phyloP scores from a whole-genome alignment of 2,888 invertebrate species.

The Tetragonisca angustula region DNA sequence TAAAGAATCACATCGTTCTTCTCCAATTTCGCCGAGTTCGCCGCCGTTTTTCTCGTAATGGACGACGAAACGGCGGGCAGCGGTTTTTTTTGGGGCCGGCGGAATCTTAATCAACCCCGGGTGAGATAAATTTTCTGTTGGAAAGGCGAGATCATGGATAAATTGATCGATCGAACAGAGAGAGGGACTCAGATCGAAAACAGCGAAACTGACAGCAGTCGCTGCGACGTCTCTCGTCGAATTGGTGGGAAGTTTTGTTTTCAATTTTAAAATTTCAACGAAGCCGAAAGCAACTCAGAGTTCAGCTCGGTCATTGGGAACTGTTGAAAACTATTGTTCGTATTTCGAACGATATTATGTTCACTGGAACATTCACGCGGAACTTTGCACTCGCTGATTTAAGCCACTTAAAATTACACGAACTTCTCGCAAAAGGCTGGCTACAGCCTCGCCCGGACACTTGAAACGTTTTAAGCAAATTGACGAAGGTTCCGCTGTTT shows the following conservation, averaged over 20 bases:
- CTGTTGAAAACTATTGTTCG: too few species aligned
- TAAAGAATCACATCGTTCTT: conserved; percentile 9
- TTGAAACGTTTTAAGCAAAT: neutral
- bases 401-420: neutral
- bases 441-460: neutral
- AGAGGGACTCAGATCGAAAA: too few species aligned
- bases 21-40: conserved; percentile 5
- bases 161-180: too few species aligned
- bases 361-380: neutral
- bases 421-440: neutral
- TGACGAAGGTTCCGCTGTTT: neutral
- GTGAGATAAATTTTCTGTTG: neutral
- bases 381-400: neutral
- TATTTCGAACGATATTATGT: neutral
- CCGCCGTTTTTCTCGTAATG: neutral
- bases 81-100: neutral
- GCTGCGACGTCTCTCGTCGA: too few species aligned
- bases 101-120: neutral
- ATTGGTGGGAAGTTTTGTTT: too few species aligned
- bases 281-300: too few species aligned
- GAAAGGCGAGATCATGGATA: too few species aligned
- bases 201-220: too few species aligned
- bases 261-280: too few species aligned
- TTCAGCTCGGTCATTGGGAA: too few species aligned
- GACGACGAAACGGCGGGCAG: neutral